Percentiles rank a stretch among this genome's conserved stretches.
Conservation (phyloP, 2,888 invertebrate species). For the Drosophila colorata region DNA sequence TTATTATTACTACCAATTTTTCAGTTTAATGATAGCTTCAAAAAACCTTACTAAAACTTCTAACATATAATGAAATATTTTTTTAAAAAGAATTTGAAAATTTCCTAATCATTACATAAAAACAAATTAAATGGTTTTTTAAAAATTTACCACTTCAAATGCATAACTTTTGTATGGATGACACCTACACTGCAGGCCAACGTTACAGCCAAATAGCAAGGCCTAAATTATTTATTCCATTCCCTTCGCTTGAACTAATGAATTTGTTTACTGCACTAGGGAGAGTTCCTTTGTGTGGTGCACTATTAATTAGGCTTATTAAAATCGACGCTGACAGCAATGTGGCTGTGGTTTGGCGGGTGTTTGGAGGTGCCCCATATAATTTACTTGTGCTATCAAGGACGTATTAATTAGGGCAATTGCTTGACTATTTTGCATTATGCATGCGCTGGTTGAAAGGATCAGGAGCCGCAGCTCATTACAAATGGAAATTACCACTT, state of each 20-base stretch:
- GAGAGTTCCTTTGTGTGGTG: conserved; percentile 44
- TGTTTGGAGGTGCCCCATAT: conserved; percentile 17
- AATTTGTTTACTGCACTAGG: conserved; percentile 40
- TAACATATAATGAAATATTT: too few species aligned
- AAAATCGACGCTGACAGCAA: conserved; percentile 66
- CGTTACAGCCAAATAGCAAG: neutral
- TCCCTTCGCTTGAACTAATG: conserved; percentile 29
- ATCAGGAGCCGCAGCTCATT: conserved; percentile 63
- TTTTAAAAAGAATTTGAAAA: too few species aligned
- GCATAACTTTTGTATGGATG: neutral
- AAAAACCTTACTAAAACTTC: too few species aligned
- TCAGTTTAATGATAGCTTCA: too few species aligned
- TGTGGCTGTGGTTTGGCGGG: conserved; percentile 51
- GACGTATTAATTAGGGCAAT: conserved; percentile 77
- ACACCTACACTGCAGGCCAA: neutral
- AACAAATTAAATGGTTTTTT: too few species aligned
- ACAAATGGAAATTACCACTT: conserved; percentile 79
- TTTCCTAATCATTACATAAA: too few species aligned
- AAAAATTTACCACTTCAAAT: neutral
- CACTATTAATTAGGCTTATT: conserved; percentile 75
- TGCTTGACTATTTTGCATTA: conserved; percentile 67
- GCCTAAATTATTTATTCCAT: conserved; percentile 23
- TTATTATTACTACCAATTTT: too few species aligned
- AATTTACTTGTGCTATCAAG: conserved; percentile 48
- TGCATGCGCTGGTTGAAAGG: conserved; percentile 46